Base-by-base conservation (phyloP, 2,888 invertebrate species). In the Lysandra bellargus region DNA sequence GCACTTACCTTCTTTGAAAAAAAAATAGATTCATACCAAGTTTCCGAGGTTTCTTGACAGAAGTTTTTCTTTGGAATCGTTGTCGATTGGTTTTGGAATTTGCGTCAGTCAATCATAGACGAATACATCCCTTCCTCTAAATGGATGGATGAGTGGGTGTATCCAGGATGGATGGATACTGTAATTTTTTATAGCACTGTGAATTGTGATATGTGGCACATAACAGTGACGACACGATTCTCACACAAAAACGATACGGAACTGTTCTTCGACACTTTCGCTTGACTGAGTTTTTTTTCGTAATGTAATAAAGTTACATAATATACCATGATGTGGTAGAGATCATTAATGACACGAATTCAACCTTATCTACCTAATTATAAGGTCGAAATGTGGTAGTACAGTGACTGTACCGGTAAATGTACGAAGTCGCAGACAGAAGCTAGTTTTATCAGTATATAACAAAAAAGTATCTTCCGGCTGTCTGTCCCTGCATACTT, bases 161-260 rank as follows among this genome's bases (percentile, higher is more conserved):
- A 44, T 44, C 23, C 23, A 23, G 44, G 44, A 44, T 9, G 9
- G 4, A 57, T 1, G n/a, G 4, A 40, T 5, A 40, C 5, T n/a
- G 5, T 5, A 57, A 4, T 69, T 33, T 69, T 4, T 30, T 9
- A 1, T 64, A 30, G 64, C 12, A 12, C 7, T 64, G 64, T 12
- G 7, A 30, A 12, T 2, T 64, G 64, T 12, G 7, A 30, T 64
- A 69, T 69, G 69, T 69, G 69, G 33, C 33, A 69, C 33, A 69
- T 69, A 64, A 33, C 69, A 64, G 23, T 64, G 69, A 33, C 33
- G 69, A 33, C 69, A 69, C 33, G 33, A 33, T 69, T 69, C 69
- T 69, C 69, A 69, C 69, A 69, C 69, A 69, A 69, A 37, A 69
- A 69, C 69, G 14, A 69, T 37, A 69, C 69, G 69, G 69, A 69